A percentile compares a stretch with the other conserved stretches of the same genome.
Conservation (phyloP, 2,113 vertebrate genomes). For the Pachycephala philippinensis region DNA sequence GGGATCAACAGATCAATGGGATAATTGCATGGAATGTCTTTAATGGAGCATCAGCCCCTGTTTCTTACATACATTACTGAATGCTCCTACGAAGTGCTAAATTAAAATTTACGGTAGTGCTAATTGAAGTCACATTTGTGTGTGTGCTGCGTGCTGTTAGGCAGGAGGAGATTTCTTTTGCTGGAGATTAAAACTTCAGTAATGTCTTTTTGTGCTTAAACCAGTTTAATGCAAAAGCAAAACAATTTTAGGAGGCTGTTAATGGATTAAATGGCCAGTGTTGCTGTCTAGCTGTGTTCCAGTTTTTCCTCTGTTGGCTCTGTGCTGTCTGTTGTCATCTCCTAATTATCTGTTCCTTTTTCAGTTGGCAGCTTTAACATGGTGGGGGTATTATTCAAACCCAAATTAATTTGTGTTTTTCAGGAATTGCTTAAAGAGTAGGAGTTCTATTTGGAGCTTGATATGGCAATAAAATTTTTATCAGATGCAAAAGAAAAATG, state of each 20-base stretch:
- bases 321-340: conserved; percentile 28
- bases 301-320: conserved; percentile 31
- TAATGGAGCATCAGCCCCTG: neutral
- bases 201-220: conserved; percentile 50
- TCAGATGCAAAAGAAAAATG: conserved; percentile 24
- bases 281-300: conserved; percentile 24
- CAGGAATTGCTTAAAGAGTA: conserved; percentile 41
- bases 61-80: neutral
- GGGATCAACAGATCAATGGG: conserved; percentile 2
- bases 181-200: conserved; percentile 55
- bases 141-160: conserved; percentile 16
- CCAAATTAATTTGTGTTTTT: conserved; percentile 62
- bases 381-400: conserved; percentile 47
- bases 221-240: conserved; percentile 37
- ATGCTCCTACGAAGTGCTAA: conserved; percentile 57
- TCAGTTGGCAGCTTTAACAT: conserved; percentile 38
- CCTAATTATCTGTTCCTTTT: conserved; percentile 60
- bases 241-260: conserved; percentile 54
- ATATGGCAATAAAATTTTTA: conserved; percentile 51
- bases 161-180: conserved; percentile 31
- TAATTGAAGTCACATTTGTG: conserved; percentile 50
- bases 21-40: neutral
- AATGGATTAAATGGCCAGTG: conserved; percentile 41
- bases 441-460: conserved; percentile 44
- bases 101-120: conserved; percentile 44